Conservation (phyloP, 2,113 vertebrate species). For the Antechinus flavipes region DNA sequence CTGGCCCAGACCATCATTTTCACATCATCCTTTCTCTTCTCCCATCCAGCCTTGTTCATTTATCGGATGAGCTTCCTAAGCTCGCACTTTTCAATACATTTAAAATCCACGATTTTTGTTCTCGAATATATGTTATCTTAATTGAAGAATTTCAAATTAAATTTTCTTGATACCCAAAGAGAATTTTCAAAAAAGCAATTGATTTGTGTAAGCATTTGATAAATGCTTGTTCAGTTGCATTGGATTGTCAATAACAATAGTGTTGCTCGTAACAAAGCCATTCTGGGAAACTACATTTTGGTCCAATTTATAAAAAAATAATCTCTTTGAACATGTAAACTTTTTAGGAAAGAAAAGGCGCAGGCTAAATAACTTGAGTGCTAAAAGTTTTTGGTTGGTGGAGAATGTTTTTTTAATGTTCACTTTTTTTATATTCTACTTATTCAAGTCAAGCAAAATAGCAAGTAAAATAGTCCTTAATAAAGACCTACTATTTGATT, state of each 20-base stretch:
- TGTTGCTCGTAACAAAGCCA: background rate
- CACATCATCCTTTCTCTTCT: background rate
- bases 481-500: background rate
- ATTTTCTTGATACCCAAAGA: background rate
- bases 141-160: slow-evolving; percentile 4
- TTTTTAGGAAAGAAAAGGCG: background rate
- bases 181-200: background rate
- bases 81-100: background rate
- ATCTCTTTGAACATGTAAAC: background rate
- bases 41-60: background rate
- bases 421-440: background rate
- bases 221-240: background rate
- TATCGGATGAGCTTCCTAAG: background rate
- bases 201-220: background rate
- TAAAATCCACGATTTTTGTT: background rate
- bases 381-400: background rate
- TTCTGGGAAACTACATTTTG: slow-evolving; percentile 17
- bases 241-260: background rate
- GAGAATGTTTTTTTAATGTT: background rate
- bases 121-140: background rate
- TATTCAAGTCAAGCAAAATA: background rate
- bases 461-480: background rate
- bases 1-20: background rate
- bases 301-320: slow-evolving; percentile 23
- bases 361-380: background rate